Conservation (phyloP, 2,888 invertebrate genomes). For the Himalopsyche japonica region DNA sequence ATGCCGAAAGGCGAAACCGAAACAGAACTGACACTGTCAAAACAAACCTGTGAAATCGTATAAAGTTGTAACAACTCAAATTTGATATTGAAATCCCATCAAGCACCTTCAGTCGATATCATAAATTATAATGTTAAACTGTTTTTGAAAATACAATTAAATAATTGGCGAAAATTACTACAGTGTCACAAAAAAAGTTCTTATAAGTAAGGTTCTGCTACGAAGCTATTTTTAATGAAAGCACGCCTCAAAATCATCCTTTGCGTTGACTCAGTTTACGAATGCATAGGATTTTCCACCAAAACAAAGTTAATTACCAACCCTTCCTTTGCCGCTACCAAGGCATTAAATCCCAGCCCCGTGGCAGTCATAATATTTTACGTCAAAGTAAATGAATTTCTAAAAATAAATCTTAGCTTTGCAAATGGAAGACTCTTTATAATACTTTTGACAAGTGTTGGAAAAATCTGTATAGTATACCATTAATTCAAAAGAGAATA, state of each 20-base stretch:
- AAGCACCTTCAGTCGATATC: too few relatives aligned
- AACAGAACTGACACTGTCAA: too few relatives aligned
- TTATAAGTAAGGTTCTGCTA: not conserved
- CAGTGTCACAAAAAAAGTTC: not conserved
- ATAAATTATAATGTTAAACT: too few relatives aligned
- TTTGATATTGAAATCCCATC: too few relatives aligned
- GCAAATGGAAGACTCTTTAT: not conserved
- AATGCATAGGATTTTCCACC: constrained; percentile 11
- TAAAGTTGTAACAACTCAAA: too few relatives aligned
- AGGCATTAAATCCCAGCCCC: not conserved
- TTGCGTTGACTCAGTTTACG: not conserved
- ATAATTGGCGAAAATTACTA: too few relatives aligned
- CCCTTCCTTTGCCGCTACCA: not conserved
- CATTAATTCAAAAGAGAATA: not conserved
- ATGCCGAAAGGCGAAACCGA: too few relatives aligned
- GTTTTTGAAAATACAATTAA: too few relatives aligned
- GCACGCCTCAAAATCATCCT: constrained; percentile 3
- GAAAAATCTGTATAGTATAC: not conserved
- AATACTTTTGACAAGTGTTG: not conserved
- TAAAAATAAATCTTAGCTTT: not conserved
- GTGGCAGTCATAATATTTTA: not conserved
- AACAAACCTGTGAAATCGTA: too few relatives aligned
- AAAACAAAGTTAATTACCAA: constrained; percentile 15
- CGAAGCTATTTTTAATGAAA: not conserved
- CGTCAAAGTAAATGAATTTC: constrained; percentile 12